phyloP scores from a whole-genome alignment of 2,797 vertebrate genomes.

The Coilia nasus region DNA sequence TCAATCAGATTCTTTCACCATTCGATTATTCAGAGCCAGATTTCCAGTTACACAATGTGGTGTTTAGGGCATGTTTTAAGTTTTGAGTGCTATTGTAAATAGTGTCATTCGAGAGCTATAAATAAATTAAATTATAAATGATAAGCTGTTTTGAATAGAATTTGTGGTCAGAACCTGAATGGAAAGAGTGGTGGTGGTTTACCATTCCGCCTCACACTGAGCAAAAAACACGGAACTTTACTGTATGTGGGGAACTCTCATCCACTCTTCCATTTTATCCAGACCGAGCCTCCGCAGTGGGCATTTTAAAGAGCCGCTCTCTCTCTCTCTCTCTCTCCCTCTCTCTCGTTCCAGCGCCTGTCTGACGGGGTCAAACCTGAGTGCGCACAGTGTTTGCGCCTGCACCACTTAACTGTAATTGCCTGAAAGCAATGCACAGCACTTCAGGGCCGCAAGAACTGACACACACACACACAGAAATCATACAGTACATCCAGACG shows the following conservation, averaged over 20 bases:
- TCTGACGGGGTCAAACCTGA: conserved; percentile 15
- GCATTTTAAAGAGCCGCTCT: not conserved
- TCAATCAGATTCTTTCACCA: not conserved
- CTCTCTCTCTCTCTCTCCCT: not conserved
- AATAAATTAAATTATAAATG: too few relatives aligned
- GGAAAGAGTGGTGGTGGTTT: not conserved
- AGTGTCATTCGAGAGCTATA: too few relatives aligned
- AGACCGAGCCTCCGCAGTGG: not conserved
- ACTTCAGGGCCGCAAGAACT: conserved; percentile 4
- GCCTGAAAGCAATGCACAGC: conserved; percentile 21
- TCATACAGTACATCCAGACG: not conserved
- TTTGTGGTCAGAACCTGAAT: not conserved
- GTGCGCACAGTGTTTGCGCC: not conserved
- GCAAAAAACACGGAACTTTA: not conserved
- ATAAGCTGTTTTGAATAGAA: not conserved
- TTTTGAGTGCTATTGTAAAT: too few relatives aligned
- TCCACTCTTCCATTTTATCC: not conserved
- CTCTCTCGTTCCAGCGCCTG: not conserved
- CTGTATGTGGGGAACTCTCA: not conserved
- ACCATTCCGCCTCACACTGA: not conserved
- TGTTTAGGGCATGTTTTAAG: too few relatives aligned
- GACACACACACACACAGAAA: not conserved
- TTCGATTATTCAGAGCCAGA: not conserved
- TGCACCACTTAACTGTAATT: conserved; percentile 1
- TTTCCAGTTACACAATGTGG: too few relatives aligned